Evolutionary conservation across 2,888 invertebrate genomes (phyloP), one percentile per base, ranked within the genome.

Genomic region (Spisula subtruncata): DNA sequence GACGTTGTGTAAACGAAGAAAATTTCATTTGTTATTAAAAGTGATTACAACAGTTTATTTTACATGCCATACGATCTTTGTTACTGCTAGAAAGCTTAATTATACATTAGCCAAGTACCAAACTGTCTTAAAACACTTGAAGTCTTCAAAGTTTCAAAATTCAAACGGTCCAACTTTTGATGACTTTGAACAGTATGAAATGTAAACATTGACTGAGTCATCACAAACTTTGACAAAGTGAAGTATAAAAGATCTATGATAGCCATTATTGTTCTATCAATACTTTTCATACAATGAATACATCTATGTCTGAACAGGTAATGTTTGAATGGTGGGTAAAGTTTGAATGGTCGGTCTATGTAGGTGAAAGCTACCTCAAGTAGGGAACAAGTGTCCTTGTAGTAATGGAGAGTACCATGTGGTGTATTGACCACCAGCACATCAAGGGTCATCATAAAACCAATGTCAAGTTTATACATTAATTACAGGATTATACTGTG

Each of bases 121-220:
- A 25, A 66, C 60, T 25, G 25, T 0, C 60, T 12, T 66, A 25
- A n/a, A n/a, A 66, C 25, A n/a, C 25, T n/a, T 66, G 18, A 75
- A n/a, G n/a, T n/a, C n/a, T n/a, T n/a, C n/a, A n/a, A 41, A 35
- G 75, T 75, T 75, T 32, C 29, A 75, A 32, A 75, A 75, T 75
- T 32, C 32, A 75, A 75, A 32, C n/a, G n/a, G n/a, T n/a, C n/a
- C n/a, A n/a, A n/a, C 25, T 35, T 75, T 75, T 75, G 35, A 75
- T 32, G 32, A 75, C 75, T 75, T 75, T 75, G 35, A 75, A 75
- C 75, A 32, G 35, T 14, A 32, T 75, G 29, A 35, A 35, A 75
- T 25, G 75, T 18, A 75, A 75, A 75, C 35, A 75, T 35, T 18
- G 4, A 5, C 14, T 75, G 75, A 75, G 35, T 75, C 75, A 75